These are phyloP conservation scores for Meghimatium bilineatum DNA, from an alignment of 2,888 invertebrate genomes.

Conservation along the genomic window DNA sequence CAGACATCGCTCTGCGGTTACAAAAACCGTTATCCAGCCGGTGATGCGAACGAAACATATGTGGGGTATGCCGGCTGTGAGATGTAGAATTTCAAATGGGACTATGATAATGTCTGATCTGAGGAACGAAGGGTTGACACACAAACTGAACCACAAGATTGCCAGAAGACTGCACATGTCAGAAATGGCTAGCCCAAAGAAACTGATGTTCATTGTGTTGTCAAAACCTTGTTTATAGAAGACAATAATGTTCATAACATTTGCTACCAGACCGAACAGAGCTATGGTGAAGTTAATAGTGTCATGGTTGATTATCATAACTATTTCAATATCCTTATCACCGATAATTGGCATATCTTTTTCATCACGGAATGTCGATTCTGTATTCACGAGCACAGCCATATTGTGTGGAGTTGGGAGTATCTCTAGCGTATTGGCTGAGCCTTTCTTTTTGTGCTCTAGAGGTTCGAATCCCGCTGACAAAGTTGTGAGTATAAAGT, in stretches of 20 bases:
- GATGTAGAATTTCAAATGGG: background rate
- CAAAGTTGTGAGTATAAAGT: too few relatives aligned
- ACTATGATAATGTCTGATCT: background rate
- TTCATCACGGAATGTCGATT: too few relatives aligned
- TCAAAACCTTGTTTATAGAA: too few relatives aligned
- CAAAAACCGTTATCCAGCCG: background rate
- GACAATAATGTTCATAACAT: too few relatives aligned
- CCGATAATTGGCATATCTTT: too few relatives aligned
- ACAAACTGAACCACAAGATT: background rate
- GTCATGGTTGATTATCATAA: background rate
- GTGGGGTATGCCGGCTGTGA: slow-evolving; percentile 1
- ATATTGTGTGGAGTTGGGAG: too few relatives aligned
- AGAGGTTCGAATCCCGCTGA: too few relatives aligned
- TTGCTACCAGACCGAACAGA: background rate
- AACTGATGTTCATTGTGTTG: too few relatives aligned
- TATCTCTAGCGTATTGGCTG: too few relatives aligned
- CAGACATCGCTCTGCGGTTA: slow-evolving; percentile 19
- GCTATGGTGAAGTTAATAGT: background rate
- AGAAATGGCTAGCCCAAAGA: slow-evolving; percentile 5
- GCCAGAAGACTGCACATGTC: background rate
- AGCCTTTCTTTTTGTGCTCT: too few relatives aligned
- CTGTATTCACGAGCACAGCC: too few relatives aligned
- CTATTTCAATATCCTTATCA: background rate
- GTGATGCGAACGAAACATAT: too few relatives aligned
- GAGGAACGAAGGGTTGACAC: slow-evolving; percentile 1